Conservation (phyloP, 2,888 invertebrate species). For the Polymixis flavicincta region DNA sequence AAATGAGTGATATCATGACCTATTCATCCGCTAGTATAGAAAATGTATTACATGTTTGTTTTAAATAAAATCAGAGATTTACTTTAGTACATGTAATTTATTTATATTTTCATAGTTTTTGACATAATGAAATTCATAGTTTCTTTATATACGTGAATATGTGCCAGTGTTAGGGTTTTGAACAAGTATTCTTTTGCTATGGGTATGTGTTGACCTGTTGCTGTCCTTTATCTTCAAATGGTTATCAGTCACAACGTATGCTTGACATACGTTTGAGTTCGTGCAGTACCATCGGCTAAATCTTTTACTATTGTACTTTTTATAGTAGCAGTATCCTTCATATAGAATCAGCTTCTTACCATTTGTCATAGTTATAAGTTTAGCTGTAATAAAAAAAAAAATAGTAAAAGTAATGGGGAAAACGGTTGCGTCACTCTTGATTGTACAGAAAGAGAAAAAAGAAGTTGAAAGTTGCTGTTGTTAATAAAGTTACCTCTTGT, state of each 20-base stretch:
- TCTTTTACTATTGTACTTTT: slow-evolving; percentile 33
- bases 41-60: neutral
- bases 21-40: neutral
- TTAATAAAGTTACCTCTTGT: neutral
- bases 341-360: slow-evolving; percentile 46
- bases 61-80: slow-evolving; percentile 11
- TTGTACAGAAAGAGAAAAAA: neutral
- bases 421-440: neutral
- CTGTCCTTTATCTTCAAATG: slow-evolving; percentile 24
- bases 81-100: neutral
- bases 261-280: slow-evolving; percentile 38
- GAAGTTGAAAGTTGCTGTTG: neutral
- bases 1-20: neutral
- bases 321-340: slow-evolving; percentile 49
- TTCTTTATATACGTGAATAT: slow-evolving; percentile 25
- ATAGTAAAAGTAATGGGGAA: neutral
- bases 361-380: slow-evolving; percentile 45
- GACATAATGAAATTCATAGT: neutral
- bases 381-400: slow-evolving; percentile 38
- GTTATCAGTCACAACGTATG: slow-evolving; percentile 28
- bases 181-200: slow-evolving; percentile 24
- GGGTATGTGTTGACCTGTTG: slow-evolving; percentile 15
- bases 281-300: slow-evolving; percentile 45
- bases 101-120: neutral
- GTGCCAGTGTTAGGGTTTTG: slow-evolving; percentile 24